phyloP scores from a whole-genome alignment of 2,797 vertebrate species.

The Acanthornis magna region DNA sequence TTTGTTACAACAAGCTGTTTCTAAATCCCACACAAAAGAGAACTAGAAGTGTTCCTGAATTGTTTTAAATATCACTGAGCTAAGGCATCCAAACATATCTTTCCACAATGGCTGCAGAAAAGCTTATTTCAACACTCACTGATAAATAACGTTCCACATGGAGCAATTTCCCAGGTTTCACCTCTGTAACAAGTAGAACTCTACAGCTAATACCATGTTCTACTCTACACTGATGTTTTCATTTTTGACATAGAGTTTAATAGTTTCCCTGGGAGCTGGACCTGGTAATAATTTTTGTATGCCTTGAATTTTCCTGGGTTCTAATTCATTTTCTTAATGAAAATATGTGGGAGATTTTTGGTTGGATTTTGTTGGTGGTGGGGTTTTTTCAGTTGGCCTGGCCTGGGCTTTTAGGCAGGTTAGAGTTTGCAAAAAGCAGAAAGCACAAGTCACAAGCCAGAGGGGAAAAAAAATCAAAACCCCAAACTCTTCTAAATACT shows the following conservation, averaged over 20 bases:
- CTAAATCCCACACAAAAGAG: background rate
- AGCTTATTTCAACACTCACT: background rate
- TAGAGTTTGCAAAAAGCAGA: background rate
- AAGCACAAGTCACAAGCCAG: background rate
- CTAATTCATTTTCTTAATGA: background rate
- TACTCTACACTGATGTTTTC: background rate
- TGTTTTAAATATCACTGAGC: background rate
- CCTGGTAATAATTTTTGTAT: background rate
- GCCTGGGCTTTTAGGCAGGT: background rate
- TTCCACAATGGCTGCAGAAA: background rate
- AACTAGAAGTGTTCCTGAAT: background rate
- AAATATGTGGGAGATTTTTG: background rate
- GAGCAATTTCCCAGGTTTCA: background rate
- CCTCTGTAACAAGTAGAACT: background rate
- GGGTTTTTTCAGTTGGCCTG: fast-evolving
- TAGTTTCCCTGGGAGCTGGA: background rate
- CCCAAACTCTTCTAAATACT: background rate
- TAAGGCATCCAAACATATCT: background rate
- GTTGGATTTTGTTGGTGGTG: background rate
- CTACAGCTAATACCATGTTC: background rate
- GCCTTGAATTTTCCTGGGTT: background rate
- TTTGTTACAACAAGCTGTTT: background rate
- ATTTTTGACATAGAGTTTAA: background rate
- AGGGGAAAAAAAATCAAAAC: fast-evolving
- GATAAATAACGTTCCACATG: background rate